Evolutionary conservation across 37 sponge, comb jelly and placozoan genomes (phyloP), one percentile per base, ranked within the genome.

Genomic region (Eunapius fragilis): DNA sequence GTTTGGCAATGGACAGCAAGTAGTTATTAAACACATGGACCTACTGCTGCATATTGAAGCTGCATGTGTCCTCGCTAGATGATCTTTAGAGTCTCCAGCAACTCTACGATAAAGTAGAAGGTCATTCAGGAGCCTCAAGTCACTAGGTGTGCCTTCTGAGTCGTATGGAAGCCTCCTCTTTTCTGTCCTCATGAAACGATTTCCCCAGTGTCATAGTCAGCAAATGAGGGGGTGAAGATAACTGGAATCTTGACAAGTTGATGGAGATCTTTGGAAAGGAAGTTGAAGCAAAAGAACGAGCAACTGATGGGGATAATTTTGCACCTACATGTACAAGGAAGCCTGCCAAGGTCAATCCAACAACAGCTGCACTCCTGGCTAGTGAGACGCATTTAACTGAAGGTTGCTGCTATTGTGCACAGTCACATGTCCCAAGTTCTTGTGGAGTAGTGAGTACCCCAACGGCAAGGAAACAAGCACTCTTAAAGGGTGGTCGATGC

Each of bases 1-100:
- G 25, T 81, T 81, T 36, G 82, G 82, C 25, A 81, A 81, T 81
- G 30, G 31, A 9, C 34, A 81, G 71, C 82, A 36, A n/a, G 28
- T 81, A 19, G 69, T 70, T 4, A 70, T 19, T 37, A 68, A 70
- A 30, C 70, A 81, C 71, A 81, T 81, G 82, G 82, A 81, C 37
- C 25, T 81, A 32, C 82, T 81, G 25, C 17, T 70, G 6, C 70
- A 69, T 81, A 31, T 81, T 19, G 71, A 70, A 33, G 49, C n/a
- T n/a, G n/a, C n/a, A n/a, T n/a, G n/a, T n/a, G n/a, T n/a, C n/a
- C n/a, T n/a, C n/a, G 50, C 67, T 25, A 79, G 17, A 49, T 26
- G 32, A 79, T 5, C 58, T 79, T 24, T 7, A 36, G 11, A 71
- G 25, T 4, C 82, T 81, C 31, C 82, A 71, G 4, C 37, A 37